Conservation (phyloP, 2,797 vertebrate genomes). For the Pygocentrus nattereri region DNA sequence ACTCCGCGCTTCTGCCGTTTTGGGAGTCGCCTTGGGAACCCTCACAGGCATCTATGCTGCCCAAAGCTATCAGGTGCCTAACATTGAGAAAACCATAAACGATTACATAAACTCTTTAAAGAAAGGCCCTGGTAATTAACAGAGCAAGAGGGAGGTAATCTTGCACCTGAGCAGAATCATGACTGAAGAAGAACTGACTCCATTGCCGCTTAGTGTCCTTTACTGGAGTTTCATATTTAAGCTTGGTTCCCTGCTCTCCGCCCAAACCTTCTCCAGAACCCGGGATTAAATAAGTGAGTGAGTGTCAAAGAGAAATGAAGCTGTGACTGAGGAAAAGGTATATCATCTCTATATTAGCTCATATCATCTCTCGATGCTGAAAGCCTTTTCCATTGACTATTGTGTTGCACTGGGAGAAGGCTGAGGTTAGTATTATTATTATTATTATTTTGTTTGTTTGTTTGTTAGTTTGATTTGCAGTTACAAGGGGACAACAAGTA, state of each 20-base stretch:
- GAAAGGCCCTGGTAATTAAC: constrained; percentile 56
- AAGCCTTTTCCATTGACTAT: background rate
- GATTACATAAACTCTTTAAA: constrained; percentile 83
- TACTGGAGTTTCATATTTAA: background rate
- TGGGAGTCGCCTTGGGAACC: constrained; percentile 88
- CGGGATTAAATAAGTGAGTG: background rate
- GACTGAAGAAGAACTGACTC: constrained; percentile 22
- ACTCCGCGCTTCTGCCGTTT: constrained; percentile 87
- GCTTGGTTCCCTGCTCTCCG: background rate
- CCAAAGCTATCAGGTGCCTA: constrained; percentile 86
- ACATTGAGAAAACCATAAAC: constrained; percentile 87
- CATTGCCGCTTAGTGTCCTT: constrained; percentile 8
- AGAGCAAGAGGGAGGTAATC: background rate
- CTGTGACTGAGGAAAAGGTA: no score
- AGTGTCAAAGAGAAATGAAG: background rate
- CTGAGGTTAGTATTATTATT: constrained; percentile 32
- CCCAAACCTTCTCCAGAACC: background rate
- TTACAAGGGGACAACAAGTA: constrained; percentile 15
- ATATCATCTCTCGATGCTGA: background rate
- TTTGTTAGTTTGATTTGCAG: constrained; percentile 22
- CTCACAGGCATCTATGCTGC: constrained; percentile 89
- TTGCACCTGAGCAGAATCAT: background rate
- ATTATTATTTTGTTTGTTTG: no score
- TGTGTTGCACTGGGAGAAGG: background rate
- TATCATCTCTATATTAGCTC: no score